phyloP scores from a whole-genome alignment of 2,113 vertebrate species.

The Talpa occidentalis region DNA sequence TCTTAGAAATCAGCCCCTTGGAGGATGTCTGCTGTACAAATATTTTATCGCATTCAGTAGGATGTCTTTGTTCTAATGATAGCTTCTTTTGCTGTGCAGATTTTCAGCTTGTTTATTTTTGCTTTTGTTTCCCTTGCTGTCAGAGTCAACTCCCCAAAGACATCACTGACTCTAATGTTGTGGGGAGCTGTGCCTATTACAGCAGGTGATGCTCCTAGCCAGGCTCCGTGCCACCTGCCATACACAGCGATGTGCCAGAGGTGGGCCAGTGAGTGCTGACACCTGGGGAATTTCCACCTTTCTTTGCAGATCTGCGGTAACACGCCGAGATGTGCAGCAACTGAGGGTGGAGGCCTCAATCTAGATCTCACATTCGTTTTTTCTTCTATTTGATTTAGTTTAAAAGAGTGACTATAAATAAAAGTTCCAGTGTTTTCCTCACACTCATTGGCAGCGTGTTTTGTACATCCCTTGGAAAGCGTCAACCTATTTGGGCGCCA shows the following conservation, averaged over 20 bases:
- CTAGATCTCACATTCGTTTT: not conserved
- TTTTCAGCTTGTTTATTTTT: too few species aligned
- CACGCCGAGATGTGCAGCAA: not conserved
- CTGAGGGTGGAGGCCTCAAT: not conserved
- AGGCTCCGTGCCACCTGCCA: not conserved
- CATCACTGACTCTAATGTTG: too few species aligned
- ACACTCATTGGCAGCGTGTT: not conserved
- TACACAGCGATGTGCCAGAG: too few species aligned
- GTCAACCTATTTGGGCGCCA: not conserved
- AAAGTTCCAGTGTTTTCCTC: not conserved
- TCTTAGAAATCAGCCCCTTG: too few species aligned
- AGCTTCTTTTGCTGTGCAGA: too few species aligned
- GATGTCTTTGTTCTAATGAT: too few species aligned
- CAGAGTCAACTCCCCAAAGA: too few species aligned
- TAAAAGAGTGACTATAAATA: not conserved
- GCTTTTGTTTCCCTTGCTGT: too few species aligned
- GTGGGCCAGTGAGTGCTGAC: not conserved
- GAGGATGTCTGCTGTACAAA: too few species aligned
- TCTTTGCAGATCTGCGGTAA: not conserved
- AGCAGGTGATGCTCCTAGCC: not conserved
- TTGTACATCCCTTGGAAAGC: too few species aligned
- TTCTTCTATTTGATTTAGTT: not conserved
- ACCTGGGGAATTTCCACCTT: not conserved
- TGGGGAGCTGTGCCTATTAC: not conserved
- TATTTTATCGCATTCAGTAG: too few species aligned